These are phyloP conservation scores for Orbicella faveolata DNA, from an alignment of 64 coral and sea anemone genomes.

Conservation along the genomic window DNA sequence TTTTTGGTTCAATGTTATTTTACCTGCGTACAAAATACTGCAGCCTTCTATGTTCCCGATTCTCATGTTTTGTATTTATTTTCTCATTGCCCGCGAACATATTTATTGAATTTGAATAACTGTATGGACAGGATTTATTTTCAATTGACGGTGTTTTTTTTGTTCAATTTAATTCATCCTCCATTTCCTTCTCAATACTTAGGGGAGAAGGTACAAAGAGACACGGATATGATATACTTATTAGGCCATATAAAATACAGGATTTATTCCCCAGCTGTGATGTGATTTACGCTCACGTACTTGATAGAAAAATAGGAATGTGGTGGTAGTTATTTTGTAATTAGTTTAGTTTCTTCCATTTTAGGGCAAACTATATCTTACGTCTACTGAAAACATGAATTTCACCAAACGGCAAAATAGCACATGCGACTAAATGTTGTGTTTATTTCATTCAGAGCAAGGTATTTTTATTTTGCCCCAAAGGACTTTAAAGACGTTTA, in stretches of 20 bases:
- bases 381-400: neutral
- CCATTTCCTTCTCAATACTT: neutral
- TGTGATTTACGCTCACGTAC: neutral
- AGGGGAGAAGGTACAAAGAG: neutral
- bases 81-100: too few species aligned
- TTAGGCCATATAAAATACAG: neutral
- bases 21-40: too few species aligned
- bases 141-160: neutral
- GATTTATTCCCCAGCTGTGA: neutral
- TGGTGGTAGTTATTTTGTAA: too few species aligned
- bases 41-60: too few species aligned
- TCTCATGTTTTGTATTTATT: too few species aligned
- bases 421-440: neutral
- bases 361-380: too few species aligned
- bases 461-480: neutral
- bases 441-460: neutral
- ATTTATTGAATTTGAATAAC: too few species aligned
- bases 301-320: too few species aligned
- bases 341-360: too few species aligned
- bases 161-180: neutral
- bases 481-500: neutral
- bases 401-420: too few species aligned
- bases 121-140: too few species aligned
- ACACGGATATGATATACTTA: neutral
- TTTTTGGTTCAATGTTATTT: neutral